A percentile compares a stretch with the other conserved stretches of the same genome.
Evolutionary conservation across 1,140 invertebrate species (phyloP).

Genomic region (Bombus sibiricus): DNA sequence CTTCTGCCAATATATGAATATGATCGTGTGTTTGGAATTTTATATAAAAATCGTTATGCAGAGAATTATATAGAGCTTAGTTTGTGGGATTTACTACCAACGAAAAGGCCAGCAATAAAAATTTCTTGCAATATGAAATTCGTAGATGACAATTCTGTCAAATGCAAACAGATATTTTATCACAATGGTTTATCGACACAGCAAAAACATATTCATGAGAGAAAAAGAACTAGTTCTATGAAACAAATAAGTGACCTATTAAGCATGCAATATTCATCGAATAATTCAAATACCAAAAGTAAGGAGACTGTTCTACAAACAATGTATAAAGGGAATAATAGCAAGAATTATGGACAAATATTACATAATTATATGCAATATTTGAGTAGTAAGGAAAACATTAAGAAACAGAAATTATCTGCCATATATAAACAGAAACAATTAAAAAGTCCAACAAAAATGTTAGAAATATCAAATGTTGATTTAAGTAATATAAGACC

Average conservation of each 20-base stretch:
- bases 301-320: background rate
- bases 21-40: slow-evolving; percentile 24
- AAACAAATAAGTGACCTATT: background rate
- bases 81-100: slow-evolving; percentile 63
- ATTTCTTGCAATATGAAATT: background rate
- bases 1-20: slow-evolving; percentile 49
- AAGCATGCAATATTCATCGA: background rate
- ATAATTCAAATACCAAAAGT: background rate
- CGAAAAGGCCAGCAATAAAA: background rate
- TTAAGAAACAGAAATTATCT: background rate
- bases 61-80: slow-evolving; percentile 55
- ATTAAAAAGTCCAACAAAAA: background rate
- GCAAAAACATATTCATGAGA: too few species aligned
- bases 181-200: too few species aligned
- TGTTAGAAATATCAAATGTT: background rate
- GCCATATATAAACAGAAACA: background rate
- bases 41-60: slow-evolving; percentile 45
- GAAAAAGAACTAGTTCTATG: too few species aligned
- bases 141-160: background rate
- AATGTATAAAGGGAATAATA: background rate
- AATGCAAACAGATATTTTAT: too few species aligned
- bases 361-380: slow-evolving; percentile 5
- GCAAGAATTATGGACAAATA: background rate
- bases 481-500: background rate
- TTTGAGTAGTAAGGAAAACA: background rate